Evolutionary conservation across 2,888 invertebrate species (phyloP), one percentile per base, ranked within the genome.

Genomic region (Dasysyrphus albostriatus): DNA sequence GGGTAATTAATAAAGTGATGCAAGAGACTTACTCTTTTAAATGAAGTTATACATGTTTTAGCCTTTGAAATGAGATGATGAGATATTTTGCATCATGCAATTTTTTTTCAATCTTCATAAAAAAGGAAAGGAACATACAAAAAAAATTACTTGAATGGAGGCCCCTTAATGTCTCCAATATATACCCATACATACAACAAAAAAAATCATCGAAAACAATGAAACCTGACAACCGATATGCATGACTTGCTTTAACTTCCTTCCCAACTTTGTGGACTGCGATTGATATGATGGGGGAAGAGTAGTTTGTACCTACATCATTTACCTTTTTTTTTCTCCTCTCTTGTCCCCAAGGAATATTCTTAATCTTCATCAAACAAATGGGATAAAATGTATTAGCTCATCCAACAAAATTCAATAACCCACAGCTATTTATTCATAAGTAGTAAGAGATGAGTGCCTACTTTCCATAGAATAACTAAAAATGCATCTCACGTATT

Each of bases 191-290:
- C 29, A 54, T 29, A 42, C 29, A 59, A n/a, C n/a, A n/a, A n/a
- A 29, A n/a, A 37, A 47, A 19, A 6, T 7, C 12, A 12, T 37
- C 16, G 32, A 82, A 56, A 75, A 85, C 81, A 85, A 85, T 85
- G 84, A 85, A 85, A 85, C 84, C 81, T 85, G 84, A 85, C 81
- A 85, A 81, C 76, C 65, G 84, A 85, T 76, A 85, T 85, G 84
- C 81, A 85, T 85, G 84, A 85, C 84, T 85, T 85, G 67, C 76
- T 81, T 67, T 59, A 61, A 85, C 84, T 85, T 85, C 84, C 84
- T 85, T 76, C 80, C 59, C 37, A 37, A 37, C 16, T 59, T 44
- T 32, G 5, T 32, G 7, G 1, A 14, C 7, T 54, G 29, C 29
- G 12, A 3, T 14, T 32, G 5, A 8, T 2, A 3, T 54, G 14